Base-by-base conservation (phyloP, 2,888 invertebrate genomes). In the Corythucha ciliata region DNA sequence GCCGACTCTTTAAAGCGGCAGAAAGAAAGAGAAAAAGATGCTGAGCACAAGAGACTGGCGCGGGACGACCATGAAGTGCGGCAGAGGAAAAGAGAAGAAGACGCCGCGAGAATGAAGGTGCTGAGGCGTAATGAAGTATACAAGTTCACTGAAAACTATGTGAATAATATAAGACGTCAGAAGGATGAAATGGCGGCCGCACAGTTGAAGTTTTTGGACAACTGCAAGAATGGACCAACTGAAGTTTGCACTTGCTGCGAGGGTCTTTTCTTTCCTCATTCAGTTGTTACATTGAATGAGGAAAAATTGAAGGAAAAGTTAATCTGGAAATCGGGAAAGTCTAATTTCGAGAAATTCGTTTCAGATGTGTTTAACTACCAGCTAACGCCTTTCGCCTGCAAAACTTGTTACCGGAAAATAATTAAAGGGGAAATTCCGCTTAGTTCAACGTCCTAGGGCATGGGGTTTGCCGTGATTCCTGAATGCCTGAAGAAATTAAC, bases 391-490 rank as follows among this genome's bases (percentile, higher is more conserved):
- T 2, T n/a, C n/a, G n/a, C 25, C 14, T 49, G 49, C 24, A 26
- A 24, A 16, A 41, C 49, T 27, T 49, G 49, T 24, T 27, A 49
- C 22, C 10, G 21, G 21, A 25, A 41, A 14, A 3, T 45, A 4
- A 16, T 3, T 3, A 46, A 49, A 3, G 2, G 16, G 5, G 21
- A 21, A 40, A 3, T 40, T 2, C 40, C 22, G 8, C 8, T 14
- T 4, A 3, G 29, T 4, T 16, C 29, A 8, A 26, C 27, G 33
- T 25, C 21, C 18, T 8, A 8, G 8, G 49, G 36, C 18, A 6
- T 50, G 7, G 4, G 22, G 5, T 53, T 53, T 42, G 48, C 53
- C 18, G 8, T n/a, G 5, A 22, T 53, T 18, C 48, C 53, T 12
- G 21, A 34, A 10, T 34, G 16, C 12, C 24, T 53, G 16, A 49